A percentile compares a stretch with the other conserved stretches of the same genome.
Conservation (phyloP, 2,888 invertebrate species). For the Trichopria drosophilae region DNA sequence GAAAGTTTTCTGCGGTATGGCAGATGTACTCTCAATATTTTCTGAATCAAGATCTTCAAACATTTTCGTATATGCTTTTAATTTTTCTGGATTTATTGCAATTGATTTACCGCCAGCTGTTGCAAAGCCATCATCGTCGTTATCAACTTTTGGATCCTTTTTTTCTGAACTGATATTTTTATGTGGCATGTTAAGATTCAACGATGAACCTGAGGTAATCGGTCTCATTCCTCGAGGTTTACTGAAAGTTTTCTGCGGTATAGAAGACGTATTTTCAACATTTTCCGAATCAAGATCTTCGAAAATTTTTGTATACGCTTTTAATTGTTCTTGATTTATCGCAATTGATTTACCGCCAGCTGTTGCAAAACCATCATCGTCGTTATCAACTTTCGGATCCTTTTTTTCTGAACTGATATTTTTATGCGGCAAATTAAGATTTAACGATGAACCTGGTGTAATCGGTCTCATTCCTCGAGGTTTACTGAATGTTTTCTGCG, state of each 20-base stretch:
- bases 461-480: neutral
- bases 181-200: conserved; percentile 12
- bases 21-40: neutral
- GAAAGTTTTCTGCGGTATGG: neutral
- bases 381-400: neutral
- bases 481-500: neutral
- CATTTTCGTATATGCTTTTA: conserved; percentile 16
- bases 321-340: conserved; percentile 35
- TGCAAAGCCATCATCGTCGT: conserved; percentile 41
- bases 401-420: neutral
- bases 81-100: conserved; percentile 37
- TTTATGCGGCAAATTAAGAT: too few species aligned
- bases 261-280: conserved; percentile 6
- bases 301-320: conserved; percentile 12
- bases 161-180: neutral
- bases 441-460: neutral
- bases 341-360: conserved; percentile 44
- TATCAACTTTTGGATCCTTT: conserved; percentile 6
- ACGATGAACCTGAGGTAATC: neutral
- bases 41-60: conserved; percentile 9
- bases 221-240: neutral
- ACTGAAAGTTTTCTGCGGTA: neutral
- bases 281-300: conserved; percentile 8
- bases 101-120: conserved; percentile 51
- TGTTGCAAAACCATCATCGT: conserved; percentile 45